These are phyloP conservation scores for Brachyptera risi DNA, from an alignment of 2,888 invertebrate genomes.

Conservation along the genomic window DNA sequence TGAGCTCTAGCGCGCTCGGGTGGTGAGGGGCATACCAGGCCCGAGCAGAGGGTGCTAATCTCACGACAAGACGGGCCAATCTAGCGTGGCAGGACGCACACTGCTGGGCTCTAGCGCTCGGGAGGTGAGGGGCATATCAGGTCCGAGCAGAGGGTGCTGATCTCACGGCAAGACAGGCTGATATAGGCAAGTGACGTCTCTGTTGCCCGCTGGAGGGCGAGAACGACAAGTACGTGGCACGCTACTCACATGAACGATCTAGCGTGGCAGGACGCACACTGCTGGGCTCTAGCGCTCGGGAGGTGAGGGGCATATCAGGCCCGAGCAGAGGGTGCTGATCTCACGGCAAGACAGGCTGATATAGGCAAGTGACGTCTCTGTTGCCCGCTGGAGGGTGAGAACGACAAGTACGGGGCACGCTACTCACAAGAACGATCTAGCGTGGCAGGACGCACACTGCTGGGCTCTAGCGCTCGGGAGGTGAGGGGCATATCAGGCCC, in stretches of 20 bases:
- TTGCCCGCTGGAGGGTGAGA: too few species aligned
- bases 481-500: neutral
- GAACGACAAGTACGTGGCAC: too few species aligned
- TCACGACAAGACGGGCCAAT: neutral
- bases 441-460: neutral
- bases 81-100: neutral
- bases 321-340: constrained; percentile 12
- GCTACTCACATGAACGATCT: too few species aligned
- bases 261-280: neutral
- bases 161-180: neutral
- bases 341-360: neutral
- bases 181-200: too few species aligned
- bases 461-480: neutral
- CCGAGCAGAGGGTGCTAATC: constrained; percentile 7
- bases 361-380: too few species aligned
- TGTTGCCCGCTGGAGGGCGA: too few species aligned
- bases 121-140: neutral
- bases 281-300: neutral
- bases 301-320: neutral
- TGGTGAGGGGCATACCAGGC: constrained; percentile 9
- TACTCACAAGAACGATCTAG: too few species aligned
- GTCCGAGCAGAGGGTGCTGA: constrained; percentile 8
- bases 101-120: neutral
- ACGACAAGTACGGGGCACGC: too few species aligned
- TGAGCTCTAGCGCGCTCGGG: constrained; percentile 17